Base-by-base conservation (phyloP, 2,113 vertebrate species). In the Balaeniceps rex region DNA sequence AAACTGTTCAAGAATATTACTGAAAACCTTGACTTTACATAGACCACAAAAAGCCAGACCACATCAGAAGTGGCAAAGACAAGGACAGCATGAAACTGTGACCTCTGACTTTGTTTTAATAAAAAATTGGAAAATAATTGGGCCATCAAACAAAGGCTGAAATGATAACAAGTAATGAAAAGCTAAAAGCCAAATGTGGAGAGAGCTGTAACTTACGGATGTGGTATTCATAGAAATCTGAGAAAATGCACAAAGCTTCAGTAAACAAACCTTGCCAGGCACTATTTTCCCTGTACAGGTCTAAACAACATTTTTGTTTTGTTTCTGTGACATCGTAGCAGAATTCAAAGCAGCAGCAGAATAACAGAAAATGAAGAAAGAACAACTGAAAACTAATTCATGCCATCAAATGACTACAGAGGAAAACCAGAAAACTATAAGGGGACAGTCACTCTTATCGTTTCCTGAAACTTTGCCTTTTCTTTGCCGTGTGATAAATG, bases 301-400 rank as follows among this genome's bases (percentile, higher is more conserved):
- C 74, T 83, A 91, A 95, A 93, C 16, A 29, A 91, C 84, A 42
- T 78, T 91, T 83, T 60, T 91, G 57, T 90, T 97, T 94, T 88
- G 72, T 47, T 83, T 60, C 64, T 81, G 71, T 88, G 83, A 94
- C 92, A 93, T 63, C 4, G 23, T 57, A 94, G 91, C 16, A 77
- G 88, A 94, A 97, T 93, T 95, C 92, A 95, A 93, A 97, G 88
- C 81, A 94, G 86, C 58, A 57, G 87, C 44, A 91, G 75, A 83
- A 90, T 79, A 94, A 92, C 1, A 88, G 87, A 49, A 90, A 94
- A 91, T 29, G 66, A 85, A 96, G 76, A 57, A 93, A 83, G 58
- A 97, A 95, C 87, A 95, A 94, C 12, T 49, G 92, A 58, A 83
- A 94, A 87, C 88, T 93, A 90, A 96, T 95, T 94, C 10, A 12